Evolutionary conservation across 2,113 vertebrate genomes (phyloP).

Genomic region (Sapajus apella): DNA sequence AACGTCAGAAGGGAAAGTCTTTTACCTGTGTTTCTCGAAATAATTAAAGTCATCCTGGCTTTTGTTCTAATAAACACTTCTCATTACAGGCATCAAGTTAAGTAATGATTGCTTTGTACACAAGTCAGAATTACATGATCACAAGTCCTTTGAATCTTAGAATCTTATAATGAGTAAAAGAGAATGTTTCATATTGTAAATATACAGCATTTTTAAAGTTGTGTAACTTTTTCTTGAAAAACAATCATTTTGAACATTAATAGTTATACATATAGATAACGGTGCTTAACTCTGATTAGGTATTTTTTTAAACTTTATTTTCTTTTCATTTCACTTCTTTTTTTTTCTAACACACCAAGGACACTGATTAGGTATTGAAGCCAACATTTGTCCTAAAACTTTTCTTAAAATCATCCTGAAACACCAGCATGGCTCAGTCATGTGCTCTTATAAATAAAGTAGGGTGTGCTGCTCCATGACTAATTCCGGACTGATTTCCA

Average conservation of each 20-base stretch:
- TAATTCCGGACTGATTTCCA: not conserved
- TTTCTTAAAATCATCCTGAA: not conserved
- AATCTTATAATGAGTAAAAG: not conserved
- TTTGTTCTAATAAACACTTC: not conserved
- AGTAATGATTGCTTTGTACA: not conserved
- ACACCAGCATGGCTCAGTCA: not conserved
- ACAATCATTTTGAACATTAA: not conserved
- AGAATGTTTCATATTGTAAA: not conserved
- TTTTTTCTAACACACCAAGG: too few relatives aligned
- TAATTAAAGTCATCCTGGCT: not conserved
- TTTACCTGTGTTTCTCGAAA: not conserved
- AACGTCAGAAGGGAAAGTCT: not conserved
- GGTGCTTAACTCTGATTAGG: not conserved
- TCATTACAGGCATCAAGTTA: not conserved
- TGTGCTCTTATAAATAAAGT: not conserved
- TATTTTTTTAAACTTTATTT: too few relatives aligned
- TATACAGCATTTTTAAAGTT: not conserved
- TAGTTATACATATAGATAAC: not conserved
- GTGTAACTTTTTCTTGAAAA: not conserved
- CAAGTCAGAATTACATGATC: not conserved
- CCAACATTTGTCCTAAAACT: not conserved
- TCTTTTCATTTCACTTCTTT: too few relatives aligned
- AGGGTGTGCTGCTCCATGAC: accelerated
- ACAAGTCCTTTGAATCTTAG: not conserved
- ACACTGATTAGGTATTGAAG: not conserved